Percentiles rank a stretch among this genome's conserved stretches.
These are phyloP conservation scores for Myripristis murdjan DNA, from an alignment of 2,797 vertebrate genomes.

Conservation along the genomic window DNA sequence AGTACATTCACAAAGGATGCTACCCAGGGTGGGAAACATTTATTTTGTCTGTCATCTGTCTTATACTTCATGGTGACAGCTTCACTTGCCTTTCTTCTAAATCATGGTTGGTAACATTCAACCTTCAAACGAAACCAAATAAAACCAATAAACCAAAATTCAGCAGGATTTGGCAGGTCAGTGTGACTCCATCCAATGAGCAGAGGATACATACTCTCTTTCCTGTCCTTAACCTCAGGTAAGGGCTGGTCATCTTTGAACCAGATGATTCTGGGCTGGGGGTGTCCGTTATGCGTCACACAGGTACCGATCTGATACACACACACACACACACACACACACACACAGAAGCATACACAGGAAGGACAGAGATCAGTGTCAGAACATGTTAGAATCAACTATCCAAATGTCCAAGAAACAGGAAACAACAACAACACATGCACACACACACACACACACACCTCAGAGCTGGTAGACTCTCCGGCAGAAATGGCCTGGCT, in stretches of 20 bases:
- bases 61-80: no score
- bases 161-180: background rate
- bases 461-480: conserved; percentile 64
- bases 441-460: conserved; percentile 40
- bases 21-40: no score
- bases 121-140: no score
- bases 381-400: background rate
- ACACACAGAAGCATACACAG: no score
- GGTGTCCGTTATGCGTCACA: conserved; percentile 86
- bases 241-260: conserved; percentile 86
- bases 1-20: no score
- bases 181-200: background rate
- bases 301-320: conserved; percentile 87
- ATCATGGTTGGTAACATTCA: no score
- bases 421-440: background rate
- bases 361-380: background rate
- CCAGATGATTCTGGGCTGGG: conserved; percentile 88
- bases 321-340: no score
- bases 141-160: no score
- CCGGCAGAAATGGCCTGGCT: conserved; percentile 74
- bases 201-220: conserved; percentile 75
- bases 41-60: no score
- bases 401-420: background rate
- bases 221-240: conserved; percentile 80
- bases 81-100: no score